A percentile compares a stretch with the other conserved stretches of the same genome.
Evolutionary conservation across 1,140 invertebrate species (phyloP).

Genomic region (Drosophila nasuta): DNA sequence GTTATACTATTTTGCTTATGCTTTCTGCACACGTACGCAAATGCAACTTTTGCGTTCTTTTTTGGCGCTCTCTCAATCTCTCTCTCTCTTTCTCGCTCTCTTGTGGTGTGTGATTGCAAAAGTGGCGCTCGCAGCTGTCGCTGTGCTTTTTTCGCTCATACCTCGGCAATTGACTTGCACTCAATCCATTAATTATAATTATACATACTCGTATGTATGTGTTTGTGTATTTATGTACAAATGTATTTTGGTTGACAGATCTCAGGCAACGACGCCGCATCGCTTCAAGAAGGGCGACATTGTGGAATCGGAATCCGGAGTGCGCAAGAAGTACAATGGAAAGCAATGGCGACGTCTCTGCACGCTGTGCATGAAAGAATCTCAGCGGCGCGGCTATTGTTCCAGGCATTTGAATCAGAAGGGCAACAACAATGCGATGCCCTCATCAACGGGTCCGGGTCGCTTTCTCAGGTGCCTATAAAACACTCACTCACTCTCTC

Average conservation of each 20-base stretch:
- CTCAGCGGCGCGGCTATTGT: conserved; percentile 97
- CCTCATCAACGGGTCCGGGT: conserved; percentile 77
- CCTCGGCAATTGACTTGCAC: conserved; percentile 17
- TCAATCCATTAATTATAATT: conserved; percentile 41
- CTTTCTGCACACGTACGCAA: conserved; percentile 9
- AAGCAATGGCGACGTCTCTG: conserved; percentile 98
- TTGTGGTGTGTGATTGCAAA: not conserved
- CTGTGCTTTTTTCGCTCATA: conserved; percentile 1
- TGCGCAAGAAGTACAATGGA: conserved; percentile 99
- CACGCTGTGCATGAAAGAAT: conserved; percentile 98
- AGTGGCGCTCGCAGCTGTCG: not conserved
- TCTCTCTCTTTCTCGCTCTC: not conserved
- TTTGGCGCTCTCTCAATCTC: conserved; percentile 6
- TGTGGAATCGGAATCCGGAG: conserved; percentile 97
- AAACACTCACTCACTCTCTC: conserved; percentile 2
- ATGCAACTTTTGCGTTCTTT: conserved; percentile 13
- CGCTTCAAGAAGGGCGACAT: conserved; percentile 99
- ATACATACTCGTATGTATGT: not conserved
- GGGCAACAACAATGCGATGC: conserved; percentile 77
- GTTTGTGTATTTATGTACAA: conserved; percentile 1
- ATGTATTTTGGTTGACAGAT: conserved; percentile 86
- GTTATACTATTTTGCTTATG: conserved; percentile 2
- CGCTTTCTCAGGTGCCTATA: conserved; percentile 76
- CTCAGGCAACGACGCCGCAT: conserved; percentile 96
- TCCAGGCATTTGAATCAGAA: conserved; percentile 95